phyloP scores from a whole-genome alignment of 2,797 vertebrate species.

The Buceros bicornis region DNA sequence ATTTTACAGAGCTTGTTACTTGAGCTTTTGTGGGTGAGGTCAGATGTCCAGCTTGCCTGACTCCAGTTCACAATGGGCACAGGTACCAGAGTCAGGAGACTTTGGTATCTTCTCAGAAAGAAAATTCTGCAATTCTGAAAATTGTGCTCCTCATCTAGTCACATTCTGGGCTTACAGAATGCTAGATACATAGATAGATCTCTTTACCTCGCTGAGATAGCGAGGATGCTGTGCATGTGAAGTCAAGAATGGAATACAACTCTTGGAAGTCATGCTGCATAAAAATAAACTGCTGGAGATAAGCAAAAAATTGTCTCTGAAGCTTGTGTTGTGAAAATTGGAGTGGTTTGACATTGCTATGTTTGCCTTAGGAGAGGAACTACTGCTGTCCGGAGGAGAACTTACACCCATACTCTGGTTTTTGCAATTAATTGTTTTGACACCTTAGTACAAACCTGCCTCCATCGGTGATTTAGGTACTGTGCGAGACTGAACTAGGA shows the following conservation, averaged over 20 bases:
- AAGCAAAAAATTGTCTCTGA: not conserved
- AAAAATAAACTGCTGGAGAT: not conserved
- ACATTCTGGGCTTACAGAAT: not conserved
- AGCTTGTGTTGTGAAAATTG: not conserved
- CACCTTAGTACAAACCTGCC: not conserved
- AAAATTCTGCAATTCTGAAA: not conserved
- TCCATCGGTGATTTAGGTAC: not conserved
- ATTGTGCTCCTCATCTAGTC: not conserved
- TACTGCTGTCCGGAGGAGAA: not conserved
- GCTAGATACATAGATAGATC: not conserved
- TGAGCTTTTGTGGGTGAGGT: not conserved
- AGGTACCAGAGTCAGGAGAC: not conserved
- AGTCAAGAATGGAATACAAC: not conserved
- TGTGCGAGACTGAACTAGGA: not conserved
- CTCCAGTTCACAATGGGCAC: not conserved
- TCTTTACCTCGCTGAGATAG: not conserved
- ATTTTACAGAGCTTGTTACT: not conserved
- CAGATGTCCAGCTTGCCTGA: not conserved
- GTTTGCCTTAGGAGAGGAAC: not conserved
- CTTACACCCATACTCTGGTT: not conserved
- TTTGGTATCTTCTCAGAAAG: not conserved
- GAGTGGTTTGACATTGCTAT: not conserved
- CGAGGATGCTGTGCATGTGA: not conserved
- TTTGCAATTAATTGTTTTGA: not conserved
- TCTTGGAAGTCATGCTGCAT: not conserved